Base-by-base conservation (phyloP, 2,113 vertebrate species). In the Nyctereutes procyonoides region DNA sequence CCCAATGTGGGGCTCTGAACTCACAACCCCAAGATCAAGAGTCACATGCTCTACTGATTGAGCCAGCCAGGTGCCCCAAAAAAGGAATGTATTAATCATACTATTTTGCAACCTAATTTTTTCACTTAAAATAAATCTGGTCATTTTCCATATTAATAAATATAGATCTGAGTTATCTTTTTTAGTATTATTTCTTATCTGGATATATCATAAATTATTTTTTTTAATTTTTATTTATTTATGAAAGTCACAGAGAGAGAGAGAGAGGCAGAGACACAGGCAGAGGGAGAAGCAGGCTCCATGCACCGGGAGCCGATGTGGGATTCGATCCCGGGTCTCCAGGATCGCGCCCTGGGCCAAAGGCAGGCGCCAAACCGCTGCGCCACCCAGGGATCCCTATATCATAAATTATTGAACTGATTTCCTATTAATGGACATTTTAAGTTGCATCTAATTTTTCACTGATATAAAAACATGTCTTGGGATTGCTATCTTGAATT, bases 321-420 rank as follows among this genome's bases (percentile, higher is more conserved):
- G n/a, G n/a, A n/a, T n/a, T n/a, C n/a, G n/a, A n/a, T n/a, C n/a
- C n/a, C n/a, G n/a, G n/a, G n/a, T n/a, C n/a, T n/a, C n/a, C n/a
- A n/a, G n/a, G n/a, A n/a, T n/a, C n/a, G n/a, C n/a, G n/a, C n/a
- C n/a, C n/a, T n/a, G n/a, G n/a, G n/a, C n/a, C n/a, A n/a, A n/a
- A n/a, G n/a, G n/a, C n/a, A n/a, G n/a, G n/a, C n/a, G n/a, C n/a
- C n/a, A n/a, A n/a, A n/a, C n/a, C n/a, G n/a, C n/a, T n/a, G n/a
- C n/a, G n/a, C n/a, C n/a, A n/a, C n/a, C n/a, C n/a, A n/a, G n/a
- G n/a, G n/a, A n/a, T n/a, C n/a, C n/a, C n/a, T n/a, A n/a, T n/a
- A n/a, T n/a, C n/a, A n/a, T n/a, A n/a, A n/a, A n/a, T 65, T 86
- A 81, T 85, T 89, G 74, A 91, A n/a, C n/a, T 56, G 92, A 11